Evolutionary conservation across 2,113 vertebrate genomes (phyloP), one percentile per base, ranked within the genome.

Genomic region (Chrysemys picta): DNA sequence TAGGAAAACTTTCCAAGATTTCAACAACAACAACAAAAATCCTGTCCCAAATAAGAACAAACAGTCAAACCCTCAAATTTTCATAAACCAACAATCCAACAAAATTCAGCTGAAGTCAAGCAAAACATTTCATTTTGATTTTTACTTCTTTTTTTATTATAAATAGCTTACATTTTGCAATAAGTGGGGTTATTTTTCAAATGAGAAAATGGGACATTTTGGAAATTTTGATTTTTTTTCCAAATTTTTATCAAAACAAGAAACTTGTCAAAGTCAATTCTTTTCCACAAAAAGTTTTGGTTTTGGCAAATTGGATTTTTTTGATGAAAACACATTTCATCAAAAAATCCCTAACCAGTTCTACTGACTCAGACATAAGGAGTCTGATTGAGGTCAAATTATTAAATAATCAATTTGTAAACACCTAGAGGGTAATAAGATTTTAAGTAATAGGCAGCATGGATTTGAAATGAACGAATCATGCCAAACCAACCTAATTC

Each of bases 31-130:
- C 17, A 62, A 31, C n/a, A 72, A 38, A 22, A 19, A 22, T 5
- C 21, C 69, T 91, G 83, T 90, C 38, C 82, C 84, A 93, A 91
- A 90, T 59, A 88, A 53, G 57, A 65, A 91, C 57, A 81, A 38
- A 54, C 82, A 22, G 10, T 83, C 94, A 92, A 92, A 47, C 21
- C 91, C 84, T 91, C 81, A 93, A 59, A 53, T n/a, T 3, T 53
- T 83, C 84, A 49, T 87, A 84, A 90, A 83, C 9, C 8, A 90
- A 21, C 42, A 69, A 59, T 54, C 6, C 69, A 59, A 84, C 89
- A 69, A 75, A 87, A 11, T 85, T 94, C 83, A 85, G 35, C 8
- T 72, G 13, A 84, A 42, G 42, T 79, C 4, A 93, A 38, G 65
- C 42, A 82, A 90, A 90, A 65, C 76, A 45, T 89, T 95, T 94